A percentile compares a stretch with the other conserved stretches of the same genome.
Conservation (phyloP, 2,113 vertebrate genomes). For the Scomber scombrus region DNA sequence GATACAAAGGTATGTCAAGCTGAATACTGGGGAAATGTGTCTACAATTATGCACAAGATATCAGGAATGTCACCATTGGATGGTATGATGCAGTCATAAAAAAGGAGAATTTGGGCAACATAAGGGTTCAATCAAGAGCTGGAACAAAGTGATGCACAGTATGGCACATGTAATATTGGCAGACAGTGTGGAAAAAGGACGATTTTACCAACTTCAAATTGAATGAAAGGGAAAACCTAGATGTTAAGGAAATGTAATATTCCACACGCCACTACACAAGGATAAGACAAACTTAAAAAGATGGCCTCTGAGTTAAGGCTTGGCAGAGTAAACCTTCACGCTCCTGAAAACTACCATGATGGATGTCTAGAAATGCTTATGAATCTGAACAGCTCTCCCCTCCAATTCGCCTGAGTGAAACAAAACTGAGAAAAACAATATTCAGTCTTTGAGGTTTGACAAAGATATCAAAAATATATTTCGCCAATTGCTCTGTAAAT, state of each 20-base stretch:
- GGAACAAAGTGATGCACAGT: background rate
- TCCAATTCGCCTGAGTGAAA: slow-evolving; percentile 36
- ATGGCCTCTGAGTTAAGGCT: slow-evolving; percentile 47
- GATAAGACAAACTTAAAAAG: slow-evolving; percentile 39
- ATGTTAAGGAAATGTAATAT: background rate
- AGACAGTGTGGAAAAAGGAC: background rate
- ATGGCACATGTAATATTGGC: background rate
- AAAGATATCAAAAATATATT: slow-evolving; percentile 61
- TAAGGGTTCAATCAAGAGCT: background rate
- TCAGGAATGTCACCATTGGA: background rate
- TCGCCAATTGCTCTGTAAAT: slow-evolving; percentile 55
- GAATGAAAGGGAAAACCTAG: background rate
- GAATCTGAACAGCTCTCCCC: slow-evolving; percentile 59
- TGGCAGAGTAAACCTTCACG: slow-evolving; percentile 49
- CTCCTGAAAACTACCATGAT: slow-evolving; percentile 37
- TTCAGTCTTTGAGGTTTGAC: slow-evolving; percentile 55
- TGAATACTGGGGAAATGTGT: background rate
- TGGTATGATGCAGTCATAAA: background rate
- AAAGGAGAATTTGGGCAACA: background rate
- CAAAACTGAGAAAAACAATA: slow-evolving; percentile 51
- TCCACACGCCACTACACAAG: slow-evolving; percentile 5
- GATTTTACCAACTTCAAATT: background rate
- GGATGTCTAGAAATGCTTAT: slow-evolving; percentile 56
- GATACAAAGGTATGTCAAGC: background rate
- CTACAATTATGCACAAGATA: background rate